Conservation (phyloP, 2,113 vertebrate species). For the Tauraco erythrolophus region DNA sequence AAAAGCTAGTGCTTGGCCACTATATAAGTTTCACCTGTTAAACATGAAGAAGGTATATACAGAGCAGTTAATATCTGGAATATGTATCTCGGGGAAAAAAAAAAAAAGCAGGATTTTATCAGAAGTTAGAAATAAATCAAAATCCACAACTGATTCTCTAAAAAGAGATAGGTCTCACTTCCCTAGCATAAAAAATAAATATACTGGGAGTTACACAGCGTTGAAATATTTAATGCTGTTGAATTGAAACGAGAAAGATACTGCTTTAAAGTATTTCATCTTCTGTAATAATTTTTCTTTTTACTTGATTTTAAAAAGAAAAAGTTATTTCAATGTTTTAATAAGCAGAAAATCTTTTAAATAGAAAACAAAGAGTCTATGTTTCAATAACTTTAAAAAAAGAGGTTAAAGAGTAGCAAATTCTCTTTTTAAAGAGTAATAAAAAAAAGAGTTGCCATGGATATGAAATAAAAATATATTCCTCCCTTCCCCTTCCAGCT, state of each 20-base stretch:
- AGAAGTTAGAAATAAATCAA: neutral
- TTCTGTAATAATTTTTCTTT: neutral
- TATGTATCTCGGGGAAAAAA: neutral
- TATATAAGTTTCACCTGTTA: neutral
- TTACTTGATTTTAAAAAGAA: neutral
- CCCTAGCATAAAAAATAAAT: slow-evolving; percentile 40
- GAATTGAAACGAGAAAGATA: neutral
- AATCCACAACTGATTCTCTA: neutral
- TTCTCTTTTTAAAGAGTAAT: neutral
- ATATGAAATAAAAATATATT: neutral
- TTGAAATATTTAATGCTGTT: slow-evolving; percentile 48
- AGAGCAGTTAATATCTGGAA: neutral
- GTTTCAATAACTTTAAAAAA: neutral
- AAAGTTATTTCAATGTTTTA: neutral
- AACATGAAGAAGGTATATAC: neutral
- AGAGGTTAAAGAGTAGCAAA: neutral
- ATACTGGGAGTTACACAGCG: slow-evolving; percentile 1
- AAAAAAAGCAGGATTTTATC: neutral
- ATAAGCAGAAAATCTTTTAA: neutral
- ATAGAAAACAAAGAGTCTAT: neutral
- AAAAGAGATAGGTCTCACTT: neutral
- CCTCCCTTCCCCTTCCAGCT: neutral
- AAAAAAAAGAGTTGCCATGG: neutral
- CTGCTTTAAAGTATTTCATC: neutral
- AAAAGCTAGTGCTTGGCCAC: neutral